Evolutionary conservation across 1,140 invertebrate species (phyloP).

Genomic region (Scaptomyza hsui): DNA sequence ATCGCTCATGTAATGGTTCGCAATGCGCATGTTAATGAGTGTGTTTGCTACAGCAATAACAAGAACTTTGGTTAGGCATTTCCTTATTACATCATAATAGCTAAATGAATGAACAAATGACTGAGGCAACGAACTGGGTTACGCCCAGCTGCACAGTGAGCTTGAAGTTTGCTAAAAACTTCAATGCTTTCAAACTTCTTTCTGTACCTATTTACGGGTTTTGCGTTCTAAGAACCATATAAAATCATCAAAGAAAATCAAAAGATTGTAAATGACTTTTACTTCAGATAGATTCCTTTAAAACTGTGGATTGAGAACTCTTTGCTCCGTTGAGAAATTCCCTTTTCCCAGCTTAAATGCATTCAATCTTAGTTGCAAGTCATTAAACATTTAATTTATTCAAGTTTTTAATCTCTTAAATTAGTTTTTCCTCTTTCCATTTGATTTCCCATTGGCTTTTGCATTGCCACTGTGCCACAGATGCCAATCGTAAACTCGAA

Average conservation of each 20-base stretch:
- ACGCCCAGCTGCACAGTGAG: slow-evolving; percentile 2
- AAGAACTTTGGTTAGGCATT: slow-evolving; percentile 36
- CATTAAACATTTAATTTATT: neutral
- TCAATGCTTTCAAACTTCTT: neutral
- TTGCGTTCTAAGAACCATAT: no score
- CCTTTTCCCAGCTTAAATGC: neutral
- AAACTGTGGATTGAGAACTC: no score
- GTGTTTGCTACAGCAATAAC: slow-evolving; percentile 45
- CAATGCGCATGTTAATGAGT: slow-evolving; percentile 30
- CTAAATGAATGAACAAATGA: slow-evolving; percentile 4
- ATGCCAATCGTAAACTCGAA: slow-evolving; percentile 15
- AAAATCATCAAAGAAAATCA: no score
- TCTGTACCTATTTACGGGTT: no score
- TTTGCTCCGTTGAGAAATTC: neutral
- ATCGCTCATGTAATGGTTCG: slow-evolving; percentile 30
- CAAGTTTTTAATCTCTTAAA: neutral
- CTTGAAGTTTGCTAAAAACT: neutral
- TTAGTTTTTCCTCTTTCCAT: neutral
- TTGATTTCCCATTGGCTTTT: no score
- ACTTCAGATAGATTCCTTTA: no score
- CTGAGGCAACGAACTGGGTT: slow-evolving; percentile 14
- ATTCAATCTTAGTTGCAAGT: slow-evolving; percentile 3
- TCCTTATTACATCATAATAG: slow-evolving; percentile 57
- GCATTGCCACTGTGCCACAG: slow-evolving; percentile 17
- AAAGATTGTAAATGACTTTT: no score